Evolutionary conservation across 2,113 vertebrate species (phyloP), one percentile per base, ranked within the genome.

Genomic region (Pitta sordida): DNA sequence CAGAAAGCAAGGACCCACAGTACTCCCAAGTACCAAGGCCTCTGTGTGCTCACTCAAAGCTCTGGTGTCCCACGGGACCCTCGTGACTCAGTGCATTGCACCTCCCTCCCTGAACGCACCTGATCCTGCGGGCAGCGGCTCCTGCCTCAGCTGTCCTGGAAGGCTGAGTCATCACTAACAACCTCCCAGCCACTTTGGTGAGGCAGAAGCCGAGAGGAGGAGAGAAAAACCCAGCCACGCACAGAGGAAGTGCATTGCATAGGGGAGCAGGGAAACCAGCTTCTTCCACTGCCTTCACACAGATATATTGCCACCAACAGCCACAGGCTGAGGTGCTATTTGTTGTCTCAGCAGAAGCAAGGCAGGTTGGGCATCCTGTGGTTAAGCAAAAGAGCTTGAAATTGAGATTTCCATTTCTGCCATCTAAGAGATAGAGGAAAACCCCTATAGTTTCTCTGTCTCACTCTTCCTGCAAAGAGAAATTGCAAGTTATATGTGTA

Each of bases 231-330:
- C 12, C 73, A 76, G 43, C 16, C 20, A 11, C 20, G 10, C 39
- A 26, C 0, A 2, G 12, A 9, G 43, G 55, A 27, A 75, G 13
- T 30, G 39, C 23, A 29, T 6, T 34, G 69, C 30, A 23, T 1
- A 1, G 16, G 17, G 20, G 2, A 59, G 26, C 34, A 63, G 58
- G 53, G 26, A 34, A 51, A 36, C 48, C 4, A 73, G 44, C 55
- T 56, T 23, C 56, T 79, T 36, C 15, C 62, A 24, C 62, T 86
- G 34, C 24, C 12, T 46, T 62, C 24, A 30, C 70, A 39, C 0
- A 4, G 39, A 13, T 4, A 11, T 43, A 24, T 6, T 0, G 8
- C 22, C 36, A 65, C 10, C 55, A 29, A 30, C 5, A 69, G 69
- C n/a, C 23, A 34, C 21, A 30, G 41, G 14, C 41, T 48, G 64